A percentile compares a stretch with the other conserved stretches of the same genome.
phyloP scores from a whole-genome alignment of 2,797 vertebrate genomes.

The Aythya fuligula region DNA sequence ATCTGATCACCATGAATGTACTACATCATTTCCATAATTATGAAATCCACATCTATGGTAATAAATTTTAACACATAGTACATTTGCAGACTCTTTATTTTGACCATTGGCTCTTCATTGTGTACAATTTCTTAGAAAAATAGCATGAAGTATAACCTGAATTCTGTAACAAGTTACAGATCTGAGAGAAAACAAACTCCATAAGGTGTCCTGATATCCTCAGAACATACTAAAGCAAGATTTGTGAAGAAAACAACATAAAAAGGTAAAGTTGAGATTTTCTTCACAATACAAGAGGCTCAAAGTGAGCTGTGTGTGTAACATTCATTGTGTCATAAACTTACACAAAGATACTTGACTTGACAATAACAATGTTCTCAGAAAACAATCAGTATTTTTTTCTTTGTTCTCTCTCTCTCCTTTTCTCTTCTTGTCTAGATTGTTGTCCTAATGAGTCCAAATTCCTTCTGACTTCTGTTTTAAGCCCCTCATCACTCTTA shows the following conservation, averaged over 20 bases:
- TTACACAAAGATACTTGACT: not conserved
- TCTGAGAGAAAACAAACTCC: not conserved
- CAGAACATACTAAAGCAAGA: not conserved
- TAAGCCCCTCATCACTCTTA: not conserved
- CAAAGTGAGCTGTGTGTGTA: not conserved
- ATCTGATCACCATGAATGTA: not conserved
- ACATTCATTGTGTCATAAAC: rapidly evolving
- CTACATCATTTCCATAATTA: not conserved
- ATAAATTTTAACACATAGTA: not conserved
- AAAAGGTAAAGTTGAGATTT: not conserved
- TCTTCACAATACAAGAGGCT: not conserved
- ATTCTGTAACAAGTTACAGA: not conserved
- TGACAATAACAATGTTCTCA: not conserved
- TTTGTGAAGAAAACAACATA: not conserved
- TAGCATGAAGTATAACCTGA: not conserved
- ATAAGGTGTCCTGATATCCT: not conserved
- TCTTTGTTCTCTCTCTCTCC: not conserved
- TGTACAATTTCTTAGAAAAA: not conserved
- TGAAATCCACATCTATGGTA: not conserved
- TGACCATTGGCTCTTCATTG: not conserved
- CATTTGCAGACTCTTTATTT: not conserved
- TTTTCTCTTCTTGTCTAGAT: not conserved
- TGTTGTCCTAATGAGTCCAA: not conserved
- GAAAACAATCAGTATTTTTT: not conserved
- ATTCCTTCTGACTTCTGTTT: not conserved